phyloP scores from a whole-genome alignment of 2,888 invertebrate species.

The Harmothoe impar region DNA sequence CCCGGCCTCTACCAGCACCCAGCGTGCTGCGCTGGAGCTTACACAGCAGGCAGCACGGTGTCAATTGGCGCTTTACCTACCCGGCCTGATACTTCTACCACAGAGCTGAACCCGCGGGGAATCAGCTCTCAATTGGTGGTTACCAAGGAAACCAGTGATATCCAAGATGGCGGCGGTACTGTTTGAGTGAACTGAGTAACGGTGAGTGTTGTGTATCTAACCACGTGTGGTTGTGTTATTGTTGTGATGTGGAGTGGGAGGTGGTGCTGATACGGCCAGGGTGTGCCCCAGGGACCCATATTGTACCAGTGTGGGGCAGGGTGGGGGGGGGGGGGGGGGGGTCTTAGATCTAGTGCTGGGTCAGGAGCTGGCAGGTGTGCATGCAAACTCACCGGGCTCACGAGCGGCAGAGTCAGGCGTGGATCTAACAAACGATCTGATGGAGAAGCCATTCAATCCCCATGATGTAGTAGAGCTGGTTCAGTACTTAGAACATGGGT shows the following conservation, averaged over 20 bases:
- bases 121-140: background rate
- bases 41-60: background rate
- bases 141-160: conserved; percentile 17
- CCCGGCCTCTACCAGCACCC: background rate
- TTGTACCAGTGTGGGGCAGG: background rate
- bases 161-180: background rate
- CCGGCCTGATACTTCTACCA: background rate
- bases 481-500: too few species aligned
- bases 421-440: background rate
- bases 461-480: too few species aligned
- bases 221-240: background rate
- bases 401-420: background rate
- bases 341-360: too few species aligned
- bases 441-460: background rate
- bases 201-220: background rate
- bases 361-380: too few species aligned
- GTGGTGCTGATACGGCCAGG: background rate
- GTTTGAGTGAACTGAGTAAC: background rate
- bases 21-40: background rate
- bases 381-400: background rate
- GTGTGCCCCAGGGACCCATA: background rate
- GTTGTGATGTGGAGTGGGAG: background rate
- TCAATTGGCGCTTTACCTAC: background rate
- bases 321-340: too few species aligned
- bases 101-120: background rate